A percentile compares a stretch with the other conserved stretches of the same genome.
These are phyloP conservation scores for Darevskia mixta DNA, from an alignment of 2,797 vertebrate genomes.

Conservation along the genomic window DNA sequence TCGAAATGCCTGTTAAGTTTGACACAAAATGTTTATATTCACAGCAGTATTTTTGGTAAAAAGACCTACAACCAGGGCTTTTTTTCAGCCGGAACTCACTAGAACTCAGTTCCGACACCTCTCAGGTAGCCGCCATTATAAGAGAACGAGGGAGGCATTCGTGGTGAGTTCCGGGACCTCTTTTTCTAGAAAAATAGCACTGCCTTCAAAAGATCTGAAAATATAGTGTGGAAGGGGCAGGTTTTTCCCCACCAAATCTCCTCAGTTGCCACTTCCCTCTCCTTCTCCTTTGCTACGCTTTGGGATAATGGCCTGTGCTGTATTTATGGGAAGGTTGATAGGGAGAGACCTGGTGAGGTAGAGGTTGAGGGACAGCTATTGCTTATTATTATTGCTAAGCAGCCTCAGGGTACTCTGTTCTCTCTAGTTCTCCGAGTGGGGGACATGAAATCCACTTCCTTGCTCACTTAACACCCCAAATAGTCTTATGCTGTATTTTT, in stretches of 20 bases:
- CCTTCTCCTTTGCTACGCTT: not conserved
- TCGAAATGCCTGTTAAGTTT: not conserved
- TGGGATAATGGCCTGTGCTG: not conserved
- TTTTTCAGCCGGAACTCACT: too few species aligned
- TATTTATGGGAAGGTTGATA: not conserved
- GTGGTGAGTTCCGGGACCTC: too few species aligned
- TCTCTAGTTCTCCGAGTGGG: not conserved
- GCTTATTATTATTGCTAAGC: not conserved
- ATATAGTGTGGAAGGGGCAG: not conserved
- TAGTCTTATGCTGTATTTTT: conserved; percentile 4
- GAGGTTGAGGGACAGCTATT: not conserved
- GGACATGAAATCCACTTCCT: conserved; percentile 17
- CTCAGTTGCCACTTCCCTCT: not conserved
- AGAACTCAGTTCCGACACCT: too few species aligned
- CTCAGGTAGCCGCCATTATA: too few species aligned
- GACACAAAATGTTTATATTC: not conserved
- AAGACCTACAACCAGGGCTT: not conserved
- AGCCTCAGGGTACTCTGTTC: not conserved
- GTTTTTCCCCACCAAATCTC: not conserved
- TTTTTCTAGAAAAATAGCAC: not conserved
- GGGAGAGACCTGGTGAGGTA: not conserved
- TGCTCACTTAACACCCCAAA: conserved; percentile 13
- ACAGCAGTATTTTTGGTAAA: not conserved
- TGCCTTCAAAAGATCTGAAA: not conserved
- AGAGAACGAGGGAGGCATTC: too few species aligned